A percentile compares a stretch with the other conserved stretches of the same genome.
These are phyloP conservation scores for Tetanocera ferruginea DNA, from an alignment of 2,888 invertebrate genomes.

Conservation along the genomic window DNA sequence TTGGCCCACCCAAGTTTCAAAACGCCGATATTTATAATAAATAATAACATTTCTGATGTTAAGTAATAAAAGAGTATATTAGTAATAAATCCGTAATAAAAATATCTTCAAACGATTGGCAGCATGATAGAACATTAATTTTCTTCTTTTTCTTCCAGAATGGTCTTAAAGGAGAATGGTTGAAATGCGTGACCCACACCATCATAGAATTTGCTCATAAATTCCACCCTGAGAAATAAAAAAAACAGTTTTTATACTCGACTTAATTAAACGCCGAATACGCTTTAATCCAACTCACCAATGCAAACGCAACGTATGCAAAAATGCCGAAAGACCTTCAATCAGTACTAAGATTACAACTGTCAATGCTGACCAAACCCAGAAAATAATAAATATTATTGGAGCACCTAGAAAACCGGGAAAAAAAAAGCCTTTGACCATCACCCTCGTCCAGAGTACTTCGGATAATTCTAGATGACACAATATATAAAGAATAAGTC, in stretches of 20 bases:
- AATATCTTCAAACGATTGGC: no score
- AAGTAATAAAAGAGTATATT: no score
- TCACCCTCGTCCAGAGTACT: slow-evolving; percentile 95
- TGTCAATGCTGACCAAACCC: slow-evolving; percentile 91
- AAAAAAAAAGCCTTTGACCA: slow-evolving; percentile 78
- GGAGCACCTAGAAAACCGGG: slow-evolving; percentile 78
- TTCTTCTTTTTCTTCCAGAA: slow-evolving; percentile 74
- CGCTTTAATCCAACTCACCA: slow-evolving; percentile 75
- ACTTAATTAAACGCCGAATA: not conserved
- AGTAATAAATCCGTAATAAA: no score
- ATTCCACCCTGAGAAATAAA: slow-evolving; percentile 82
- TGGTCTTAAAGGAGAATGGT: slow-evolving; percentile 88
- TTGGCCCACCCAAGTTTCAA: no score
- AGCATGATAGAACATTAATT: slow-evolving; percentile 42
- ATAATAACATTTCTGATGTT: no score
- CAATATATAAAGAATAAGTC: not conserved
- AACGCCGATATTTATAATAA: no score
- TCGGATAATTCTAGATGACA: slow-evolving; percentile 79
- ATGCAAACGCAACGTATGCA: slow-evolving; percentile 97
- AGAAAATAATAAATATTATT: slow-evolving; percentile 86
- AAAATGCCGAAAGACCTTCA: slow-evolving; percentile 99
- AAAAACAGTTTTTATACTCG: slow-evolving; percentile 11
- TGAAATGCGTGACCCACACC: slow-evolving; percentile 87
- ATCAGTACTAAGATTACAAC: slow-evolving; percentile 96
- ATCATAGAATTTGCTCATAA: slow-evolving; percentile 94